phyloP scores from a whole-genome alignment of 2,888 invertebrate genomes.

The Alentia gelatinosa region DNA sequence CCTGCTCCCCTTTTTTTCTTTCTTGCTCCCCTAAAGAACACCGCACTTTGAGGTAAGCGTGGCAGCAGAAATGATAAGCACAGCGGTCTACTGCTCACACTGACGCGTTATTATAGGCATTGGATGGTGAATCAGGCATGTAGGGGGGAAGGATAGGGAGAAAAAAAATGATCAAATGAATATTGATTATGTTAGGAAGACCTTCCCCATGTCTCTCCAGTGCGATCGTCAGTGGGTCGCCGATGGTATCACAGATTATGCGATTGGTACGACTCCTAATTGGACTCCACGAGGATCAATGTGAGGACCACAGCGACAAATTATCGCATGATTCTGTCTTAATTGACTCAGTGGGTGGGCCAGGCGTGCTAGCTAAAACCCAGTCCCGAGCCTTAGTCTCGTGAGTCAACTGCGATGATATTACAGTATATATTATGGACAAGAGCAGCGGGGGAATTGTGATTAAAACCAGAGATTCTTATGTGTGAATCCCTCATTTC shows the following conservation, averaged over 20 bases:
- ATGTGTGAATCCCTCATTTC: no score
- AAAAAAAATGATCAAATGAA: conserved; percentile 35
- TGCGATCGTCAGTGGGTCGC: background rate
- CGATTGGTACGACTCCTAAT: conserved; percentile 48
- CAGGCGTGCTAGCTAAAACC: background rate
- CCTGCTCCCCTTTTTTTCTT: background rate
- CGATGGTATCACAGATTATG: conserved; percentile 49
- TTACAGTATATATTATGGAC: background rate
- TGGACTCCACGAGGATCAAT: conserved; percentile 21
- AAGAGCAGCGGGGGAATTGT: no score
- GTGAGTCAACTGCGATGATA: background rate
- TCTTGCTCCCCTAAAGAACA: background rate
- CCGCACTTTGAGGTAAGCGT: background rate
- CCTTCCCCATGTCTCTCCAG: background rate
- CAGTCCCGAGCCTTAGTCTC: background rate
- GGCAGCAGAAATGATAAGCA: background rate
- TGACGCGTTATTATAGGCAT: background rate
- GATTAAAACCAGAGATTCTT: no score
- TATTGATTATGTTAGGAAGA: background rate
- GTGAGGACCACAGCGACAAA: background rate
- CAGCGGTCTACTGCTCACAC: background rate
- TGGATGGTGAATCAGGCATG: background rate
- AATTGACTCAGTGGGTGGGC: conserved; percentile 9
- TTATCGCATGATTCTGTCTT: conserved; percentile 19
- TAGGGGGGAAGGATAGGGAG: background rate